Evolutionary conservation across 2,888 invertebrate genomes (phyloP).

Genomic region (Camptogramma bilineatum): DNA sequence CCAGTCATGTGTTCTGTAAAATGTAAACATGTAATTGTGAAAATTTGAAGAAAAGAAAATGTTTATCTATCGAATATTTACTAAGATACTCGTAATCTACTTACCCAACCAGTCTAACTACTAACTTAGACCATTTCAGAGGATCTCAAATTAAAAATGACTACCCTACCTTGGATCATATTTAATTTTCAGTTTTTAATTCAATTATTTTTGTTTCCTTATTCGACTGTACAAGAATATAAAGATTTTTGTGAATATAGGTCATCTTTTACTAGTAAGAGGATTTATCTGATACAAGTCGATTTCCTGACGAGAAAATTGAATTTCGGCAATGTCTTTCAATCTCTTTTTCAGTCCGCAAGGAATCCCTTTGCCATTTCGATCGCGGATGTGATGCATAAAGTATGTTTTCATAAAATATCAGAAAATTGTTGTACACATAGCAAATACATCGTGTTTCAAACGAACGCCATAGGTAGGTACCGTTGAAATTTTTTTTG

Average conservation of each 20-base stretch:
- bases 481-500: no score
- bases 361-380: neutral
- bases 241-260: neutral
- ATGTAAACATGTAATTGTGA: no score
- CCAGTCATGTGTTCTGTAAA: no score
- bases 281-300: slow-evolving; percentile 2
- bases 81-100: no score
- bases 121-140: no score
- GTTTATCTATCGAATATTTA: no score
- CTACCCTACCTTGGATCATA: no score
- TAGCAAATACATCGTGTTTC: no score
- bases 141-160: no score
- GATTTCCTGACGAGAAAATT: slow-evolving; percentile 4
- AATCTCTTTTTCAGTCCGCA: slow-evolving; percentile 3
- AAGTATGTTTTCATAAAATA: neutral
- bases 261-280: neutral
- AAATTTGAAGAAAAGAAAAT: no score
- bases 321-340: slow-evolving; percentile 5
- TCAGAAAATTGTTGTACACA: neutral
- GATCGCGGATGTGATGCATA: slow-evolving; percentile 3
- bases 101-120: no score
- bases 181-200: neutral
- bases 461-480: no score
- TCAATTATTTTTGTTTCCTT: neutral
- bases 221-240: neutral